Conservation (phyloP, 2,888 invertebrate genomes). For the Conomelus anceps region DNA sequence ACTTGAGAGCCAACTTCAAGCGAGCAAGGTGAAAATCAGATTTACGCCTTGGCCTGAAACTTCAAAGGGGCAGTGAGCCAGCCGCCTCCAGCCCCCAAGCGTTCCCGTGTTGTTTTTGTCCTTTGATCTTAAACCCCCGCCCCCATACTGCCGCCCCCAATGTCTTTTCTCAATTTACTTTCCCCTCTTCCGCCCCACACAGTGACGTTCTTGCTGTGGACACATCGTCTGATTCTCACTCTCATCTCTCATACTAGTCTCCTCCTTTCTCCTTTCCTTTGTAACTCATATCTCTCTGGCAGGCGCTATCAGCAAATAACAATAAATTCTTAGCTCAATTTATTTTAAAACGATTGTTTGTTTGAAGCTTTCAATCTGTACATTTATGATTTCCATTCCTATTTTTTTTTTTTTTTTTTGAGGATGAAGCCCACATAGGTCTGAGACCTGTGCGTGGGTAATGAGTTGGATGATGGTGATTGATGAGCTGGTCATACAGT, state of each 20-base stretch:
- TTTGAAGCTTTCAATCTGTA: no score
- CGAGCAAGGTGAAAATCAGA: conserved; percentile 36
- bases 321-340: background rate
- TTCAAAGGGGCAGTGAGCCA: conserved; percentile 14
- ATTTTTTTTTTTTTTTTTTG: no score
- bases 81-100: conserved; percentile 11
- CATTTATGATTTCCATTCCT: no score
- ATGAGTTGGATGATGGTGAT: no score
- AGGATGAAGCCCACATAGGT: no score
- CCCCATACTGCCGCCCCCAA: conserved; percentile 9
- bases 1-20: conserved; percentile 1
- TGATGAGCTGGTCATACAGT: no score
- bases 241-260: background rate
- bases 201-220: background rate
- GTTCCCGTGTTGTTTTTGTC: conserved; percentile 31
- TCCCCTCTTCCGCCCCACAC: background rate
- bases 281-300: background rate
- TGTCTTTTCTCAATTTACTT: background rate
- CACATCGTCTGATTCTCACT: background rate
- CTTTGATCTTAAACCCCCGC: conserved; percentile 29
- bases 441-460: no score
- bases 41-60: conserved; percentile 32
- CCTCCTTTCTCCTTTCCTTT: background rate
- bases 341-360: background rate
- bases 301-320: background rate